phyloP scores from a whole-genome alignment of 2,888 invertebrate species.

The Athripsodes cinereus region DNA sequence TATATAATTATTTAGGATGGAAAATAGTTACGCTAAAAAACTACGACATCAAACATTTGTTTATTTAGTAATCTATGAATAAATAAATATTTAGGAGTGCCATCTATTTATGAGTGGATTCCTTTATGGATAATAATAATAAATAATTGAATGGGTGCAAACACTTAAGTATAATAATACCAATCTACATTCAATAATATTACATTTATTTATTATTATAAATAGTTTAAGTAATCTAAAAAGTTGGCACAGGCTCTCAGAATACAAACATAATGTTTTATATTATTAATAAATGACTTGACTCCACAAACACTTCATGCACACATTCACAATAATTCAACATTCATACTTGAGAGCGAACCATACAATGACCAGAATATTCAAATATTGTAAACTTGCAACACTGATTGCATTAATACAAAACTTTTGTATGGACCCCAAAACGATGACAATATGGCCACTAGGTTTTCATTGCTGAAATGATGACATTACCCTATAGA shows the following conservation, averaged over 20 bases:
- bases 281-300: constrained; percentile 25
- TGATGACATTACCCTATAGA: too few species aligned
- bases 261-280: constrained; percentile 25
- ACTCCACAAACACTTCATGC: constrained; percentile 15
- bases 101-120: constrained; percentile 27
- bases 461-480: too few species aligned
- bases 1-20: too few species aligned
- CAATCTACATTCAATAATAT: neutral
- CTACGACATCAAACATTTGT: too few species aligned
- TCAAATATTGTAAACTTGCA: constrained; percentile 8
- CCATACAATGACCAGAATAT: constrained; percentile 28
- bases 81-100: constrained; percentile 27
- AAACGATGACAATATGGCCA: too few species aligned
- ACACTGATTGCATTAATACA: neutral
- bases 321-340: constrained; percentile 8
- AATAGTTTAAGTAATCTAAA: constrained; percentile 30
- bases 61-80: too few species aligned
- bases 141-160: constrained; percentile 45
- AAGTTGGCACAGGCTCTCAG: constrained; percentile 44
- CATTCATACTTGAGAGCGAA: constrained; percentile 27
- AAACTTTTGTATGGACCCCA: too few species aligned
- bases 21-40: too few species aligned
- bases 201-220: neutral
- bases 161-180: constrained; percentile 40
- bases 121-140: constrained; percentile 23